Evolutionary conservation across 1,140 invertebrate genomes (phyloP).

Genomic region (Cataglyphis hispanica): DNA sequence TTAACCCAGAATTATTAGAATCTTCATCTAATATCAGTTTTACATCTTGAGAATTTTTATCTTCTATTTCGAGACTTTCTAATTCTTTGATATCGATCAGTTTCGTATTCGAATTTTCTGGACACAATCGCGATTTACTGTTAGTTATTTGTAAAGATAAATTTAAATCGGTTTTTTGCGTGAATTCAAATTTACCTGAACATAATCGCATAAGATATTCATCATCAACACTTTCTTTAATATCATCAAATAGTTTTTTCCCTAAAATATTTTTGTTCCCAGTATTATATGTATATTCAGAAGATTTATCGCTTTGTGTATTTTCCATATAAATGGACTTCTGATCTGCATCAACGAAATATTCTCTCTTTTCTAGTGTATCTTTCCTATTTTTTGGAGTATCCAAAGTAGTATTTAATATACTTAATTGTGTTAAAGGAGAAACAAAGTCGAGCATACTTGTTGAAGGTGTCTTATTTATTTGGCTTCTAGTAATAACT

Average conservation of each 20-base stretch:
- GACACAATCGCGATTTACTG: constrained; percentile 79
- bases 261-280: constrained; percentile 72
- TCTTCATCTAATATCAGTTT: constrained; percentile 74
- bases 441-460: constrained; percentile 78
- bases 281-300: constrained; percentile 29
- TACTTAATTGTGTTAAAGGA: constrained; percentile 80
- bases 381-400: constrained; percentile 73
- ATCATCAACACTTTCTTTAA: constrained; percentile 80
- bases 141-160: constrained; percentile 33
- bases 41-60: constrained; percentile 76
- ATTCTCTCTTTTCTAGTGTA: background rate
- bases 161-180: constrained; percentile 80
- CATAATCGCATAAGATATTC: constrained; percentile 87
- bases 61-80: constrained; percentile 34
- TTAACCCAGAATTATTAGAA: constrained; percentile 11
- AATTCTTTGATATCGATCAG: constrained; percentile 67
- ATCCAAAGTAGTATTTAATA: constrained; percentile 80
- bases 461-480: constrained; percentile 71
- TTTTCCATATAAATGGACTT: constrained; percentile 34
- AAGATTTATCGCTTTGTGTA: constrained; percentile 59
- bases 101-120: constrained; percentile 75
- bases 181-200: constrained; percentile 85
- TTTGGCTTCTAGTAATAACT: constrained; percentile 62
- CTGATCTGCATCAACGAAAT: constrained; percentile 28
- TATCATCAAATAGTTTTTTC: constrained; percentile 82